Evolutionary conservation across 2,113 vertebrate genomes (phyloP).

Genomic region (Scophthalmus maximus): DNA sequence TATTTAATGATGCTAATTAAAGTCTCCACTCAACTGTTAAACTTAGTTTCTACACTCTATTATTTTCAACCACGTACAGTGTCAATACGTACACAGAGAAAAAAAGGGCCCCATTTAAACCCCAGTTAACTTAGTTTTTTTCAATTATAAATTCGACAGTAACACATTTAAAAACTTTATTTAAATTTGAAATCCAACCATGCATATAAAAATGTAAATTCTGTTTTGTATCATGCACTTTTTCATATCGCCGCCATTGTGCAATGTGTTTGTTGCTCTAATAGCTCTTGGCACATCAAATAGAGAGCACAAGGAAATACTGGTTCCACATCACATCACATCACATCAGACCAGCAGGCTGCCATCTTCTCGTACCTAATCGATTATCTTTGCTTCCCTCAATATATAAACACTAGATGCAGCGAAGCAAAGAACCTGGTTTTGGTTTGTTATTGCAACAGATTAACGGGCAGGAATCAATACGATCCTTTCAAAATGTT

Average conservation of each 20-base stretch:
- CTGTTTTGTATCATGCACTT: slow-evolving; percentile 6
- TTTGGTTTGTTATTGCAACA: slow-evolving; percentile 17
- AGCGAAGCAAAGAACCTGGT: slow-evolving; percentile 19
- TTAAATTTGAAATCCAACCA: background rate
- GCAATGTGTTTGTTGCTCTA: slow-evolving; percentile 23
- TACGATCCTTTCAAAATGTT: slow-evolving; percentile 14
- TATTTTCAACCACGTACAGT: background rate
- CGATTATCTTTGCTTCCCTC: slow-evolving; percentile 32
- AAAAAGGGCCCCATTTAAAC: background rate
- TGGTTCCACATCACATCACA: slow-evolving; percentile 46
- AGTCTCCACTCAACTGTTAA: background rate
- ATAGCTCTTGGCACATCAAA: slow-evolving; percentile 44
- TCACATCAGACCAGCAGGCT: slow-evolving; percentile 48
- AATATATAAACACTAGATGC: slow-evolving; percentile 3
- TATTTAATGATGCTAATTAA: background rate
- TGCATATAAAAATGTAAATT: background rate
- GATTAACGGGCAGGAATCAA: slow-evolving; percentile 5
- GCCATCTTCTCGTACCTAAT: slow-evolving; percentile 43
- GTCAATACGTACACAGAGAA: background rate
- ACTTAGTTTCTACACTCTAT: background rate
- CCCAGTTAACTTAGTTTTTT: background rate
- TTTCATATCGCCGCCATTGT: background rate
- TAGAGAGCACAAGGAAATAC: slow-evolving; percentile 37
- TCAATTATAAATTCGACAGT: background rate
- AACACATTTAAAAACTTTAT: background rate